Evolutionary conservation across 2,113 vertebrate genomes (phyloP), one percentile per base, ranked within the genome.

Genomic region (Silurus glanis): DNA sequence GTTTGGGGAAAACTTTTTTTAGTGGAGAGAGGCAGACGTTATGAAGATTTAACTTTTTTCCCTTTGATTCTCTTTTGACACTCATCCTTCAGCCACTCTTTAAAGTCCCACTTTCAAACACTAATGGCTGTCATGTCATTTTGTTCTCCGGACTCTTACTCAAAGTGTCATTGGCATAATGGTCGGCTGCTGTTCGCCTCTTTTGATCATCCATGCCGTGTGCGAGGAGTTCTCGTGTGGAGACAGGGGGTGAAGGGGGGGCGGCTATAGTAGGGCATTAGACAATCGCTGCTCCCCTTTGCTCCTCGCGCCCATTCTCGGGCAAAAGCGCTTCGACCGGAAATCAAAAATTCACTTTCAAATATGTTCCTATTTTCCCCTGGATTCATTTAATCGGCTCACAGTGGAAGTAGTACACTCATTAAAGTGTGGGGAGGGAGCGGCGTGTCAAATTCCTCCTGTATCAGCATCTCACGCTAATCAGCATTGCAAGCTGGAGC

Each of bases 81-180:
- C 93, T 94, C 94, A 93, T 95, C 95, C 95, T 94, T 95, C 95
- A 96, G 95, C 93, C 92, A 90, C 89, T 92, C 94, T 96, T 96
- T 95, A 95, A 96, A 95, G 95, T 94, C 94, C 93, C 94, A 95
- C 94, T 95, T 95, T 95, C 94, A 93, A 94, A 94, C 94, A 92
- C 94, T 96, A 96, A 95, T 96, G 95, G 95, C 95, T 96, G 95
- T 96, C 95, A 95, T 96, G 95, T 96, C 93, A 93, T 93, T 91
- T 93, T 83, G 90, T 93, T 94, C 95, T 94, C 93, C 91, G 95
- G 95, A 95, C 95, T 95, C 95, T 95, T 94, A 96, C 95, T 95
- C 93, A 95, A 95, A 95, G 95, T 96, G 95, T 96, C 95, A 95
- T 94, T 95, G 95, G 94, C 95, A 95, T 96, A 96, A 96, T 95